Evolutionary conservation across 2,113 vertebrate species (phyloP).

Genomic region (Periophthalmus modestus): DNA sequence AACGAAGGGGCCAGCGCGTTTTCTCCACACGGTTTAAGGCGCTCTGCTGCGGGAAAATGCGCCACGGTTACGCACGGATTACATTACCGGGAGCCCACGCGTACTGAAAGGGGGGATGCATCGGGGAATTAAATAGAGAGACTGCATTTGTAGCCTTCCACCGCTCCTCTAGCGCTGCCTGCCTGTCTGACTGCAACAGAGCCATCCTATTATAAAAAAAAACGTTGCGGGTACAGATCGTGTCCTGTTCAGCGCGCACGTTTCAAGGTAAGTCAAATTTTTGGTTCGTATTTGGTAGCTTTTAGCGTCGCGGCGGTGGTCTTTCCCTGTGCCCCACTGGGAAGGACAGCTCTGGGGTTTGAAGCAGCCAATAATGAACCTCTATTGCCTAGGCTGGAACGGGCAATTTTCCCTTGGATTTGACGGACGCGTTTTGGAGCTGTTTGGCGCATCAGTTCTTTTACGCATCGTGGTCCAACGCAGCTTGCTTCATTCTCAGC

Average conservation of each 20-base stretch:
- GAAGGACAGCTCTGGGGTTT: constrained; percentile 2
- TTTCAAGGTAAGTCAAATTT: constrained; percentile 51
- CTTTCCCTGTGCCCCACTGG: constrained; percentile 5
- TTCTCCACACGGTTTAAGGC: constrained; percentile 2
- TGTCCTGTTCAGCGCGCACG: constrained; percentile 43
- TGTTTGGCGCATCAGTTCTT: neutral
- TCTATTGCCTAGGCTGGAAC: neutral
- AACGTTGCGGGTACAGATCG: neutral
- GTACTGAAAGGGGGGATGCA: constrained; percentile 48
- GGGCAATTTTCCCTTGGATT: neutral
- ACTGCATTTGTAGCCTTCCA: constrained; percentile 25
- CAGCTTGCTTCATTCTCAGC: neutral
- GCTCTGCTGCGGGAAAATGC: constrained; percentile 22
- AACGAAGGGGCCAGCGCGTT: constrained; percentile 8
- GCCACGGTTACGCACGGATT: constrained; percentile 9
- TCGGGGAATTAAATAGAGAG: constrained; percentile 59
- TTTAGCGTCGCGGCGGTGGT: neutral
- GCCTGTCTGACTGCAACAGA: constrained; percentile 33
- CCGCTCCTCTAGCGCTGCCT: neutral
- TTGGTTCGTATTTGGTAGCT: neutral
- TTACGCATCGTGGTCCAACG: neutral
- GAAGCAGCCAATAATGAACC: constrained; percentile 12
- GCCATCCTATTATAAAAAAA: constrained; percentile 30
- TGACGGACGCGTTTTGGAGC: neutral
- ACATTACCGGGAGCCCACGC: constrained; percentile 27